Conservation (phyloP, 2,888 invertebrate species). For the Mythimna pallens region DNA sequence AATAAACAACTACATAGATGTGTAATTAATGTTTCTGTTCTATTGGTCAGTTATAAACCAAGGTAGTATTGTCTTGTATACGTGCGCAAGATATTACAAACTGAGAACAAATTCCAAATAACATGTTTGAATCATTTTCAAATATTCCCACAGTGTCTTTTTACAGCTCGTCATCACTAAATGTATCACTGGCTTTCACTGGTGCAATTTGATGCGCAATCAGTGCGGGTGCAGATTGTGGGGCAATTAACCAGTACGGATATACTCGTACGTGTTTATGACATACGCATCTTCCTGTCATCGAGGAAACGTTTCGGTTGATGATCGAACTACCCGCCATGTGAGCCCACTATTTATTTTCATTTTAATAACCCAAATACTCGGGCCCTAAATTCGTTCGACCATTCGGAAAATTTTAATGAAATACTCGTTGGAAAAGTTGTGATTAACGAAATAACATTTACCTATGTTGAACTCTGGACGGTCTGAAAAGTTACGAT, state of each 20-base stretch:
- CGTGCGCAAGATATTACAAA: slow-evolving; percentile 3
- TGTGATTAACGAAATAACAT: slow-evolving; percentile 24
- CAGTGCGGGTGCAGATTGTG: slow-evolving; percentile 71
- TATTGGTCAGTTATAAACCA: slow-evolving; percentile 20
- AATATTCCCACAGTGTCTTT: slow-evolving; percentile 35
- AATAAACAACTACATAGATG: slow-evolving; percentile 13
- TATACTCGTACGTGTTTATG: slow-evolving; percentile 65
- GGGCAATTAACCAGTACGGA: slow-evolving; percentile 80
- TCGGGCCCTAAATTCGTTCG: neutral
- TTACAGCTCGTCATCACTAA: slow-evolving; percentile 53
- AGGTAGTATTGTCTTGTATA: slow-evolving; percentile 6
- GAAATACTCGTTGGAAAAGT: slow-evolving; percentile 26
- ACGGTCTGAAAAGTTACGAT: slow-evolving; percentile 31
- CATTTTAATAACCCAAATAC: slow-evolving; percentile 16
- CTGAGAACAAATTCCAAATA: slow-evolving; percentile 23
- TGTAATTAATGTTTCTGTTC: slow-evolving; percentile 24
- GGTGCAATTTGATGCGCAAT: slow-evolving; percentile 75
- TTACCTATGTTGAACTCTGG: slow-evolving; percentile 16
- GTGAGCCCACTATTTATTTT: slow-evolving; percentile 33
- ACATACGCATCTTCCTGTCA: slow-evolving; percentile 70
- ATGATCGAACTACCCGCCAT: slow-evolving; percentile 31
- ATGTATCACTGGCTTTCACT: slow-evolving; percentile 76
- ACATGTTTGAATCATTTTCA: slow-evolving; percentile 39
- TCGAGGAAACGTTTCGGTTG: slow-evolving; percentile 64
- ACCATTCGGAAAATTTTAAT: slow-evolving; percentile 16